A percentile compares a stretch with the other conserved stretches of the same genome.
Evolutionary conservation across 1,140 invertebrate genomes (phyloP).

Genomic region (Reticulitermes speratus): DNA sequence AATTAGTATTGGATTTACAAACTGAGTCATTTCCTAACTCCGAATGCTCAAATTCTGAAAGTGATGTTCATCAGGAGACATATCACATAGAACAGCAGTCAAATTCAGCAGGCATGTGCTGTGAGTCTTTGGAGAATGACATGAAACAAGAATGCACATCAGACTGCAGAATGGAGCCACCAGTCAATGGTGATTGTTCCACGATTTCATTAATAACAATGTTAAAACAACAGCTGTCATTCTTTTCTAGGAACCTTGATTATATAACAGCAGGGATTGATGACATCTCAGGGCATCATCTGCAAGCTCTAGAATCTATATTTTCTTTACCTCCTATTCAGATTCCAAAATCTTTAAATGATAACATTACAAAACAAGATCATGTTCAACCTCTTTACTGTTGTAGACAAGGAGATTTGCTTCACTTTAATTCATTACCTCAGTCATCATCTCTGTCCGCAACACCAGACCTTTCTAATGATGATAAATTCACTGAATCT

Average conservation of each 20-base stretch:
- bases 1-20: neutral
- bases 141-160: no score
- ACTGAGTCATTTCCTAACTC: neutral
- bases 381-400: neutral
- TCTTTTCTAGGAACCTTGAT: conserved; percentile 30
- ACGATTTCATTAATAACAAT: conserved; percentile 27
- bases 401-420: neutral
- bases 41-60: neutral
- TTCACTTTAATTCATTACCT: neutral
- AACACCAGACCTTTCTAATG: neutral
- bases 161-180: neutral
- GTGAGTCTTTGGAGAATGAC: no score
- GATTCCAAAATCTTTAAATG: conserved; percentile 17
- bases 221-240: conserved; percentile 29
- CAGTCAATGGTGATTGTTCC: conserved; percentile 4
- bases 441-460: neutral
- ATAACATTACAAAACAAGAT: conserved; percentile 5
- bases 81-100: neutral
- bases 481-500: neutral
- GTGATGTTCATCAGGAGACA: neutral
- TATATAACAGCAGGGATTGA: conserved; percentile 16
- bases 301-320: conserved; percentile 30
- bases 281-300: neutral
- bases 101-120: no score
- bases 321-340: conserved; percentile 30